A percentile compares a stretch with the other conserved stretches of the same genome.
Evolutionary conservation across 2,888 invertebrate species (phyloP).

Genomic region (Cheilosia urbana): DNA sequence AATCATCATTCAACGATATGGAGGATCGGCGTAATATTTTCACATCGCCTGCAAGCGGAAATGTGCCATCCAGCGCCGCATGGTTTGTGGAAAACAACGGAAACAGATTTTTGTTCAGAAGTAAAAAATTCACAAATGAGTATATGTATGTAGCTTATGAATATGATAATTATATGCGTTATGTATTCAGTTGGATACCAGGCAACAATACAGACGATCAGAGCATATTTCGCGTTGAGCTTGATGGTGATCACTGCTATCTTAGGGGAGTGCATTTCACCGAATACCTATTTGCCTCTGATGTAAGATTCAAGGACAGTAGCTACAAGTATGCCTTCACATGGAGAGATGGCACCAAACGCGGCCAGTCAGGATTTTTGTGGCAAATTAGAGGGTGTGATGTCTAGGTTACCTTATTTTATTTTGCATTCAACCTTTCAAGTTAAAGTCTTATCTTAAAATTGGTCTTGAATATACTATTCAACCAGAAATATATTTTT

Average conservation of each 20-base stretch:
- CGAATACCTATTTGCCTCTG: constrained; percentile 8
- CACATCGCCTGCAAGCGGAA: neutral
- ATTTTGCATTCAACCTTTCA: too few relatives aligned
- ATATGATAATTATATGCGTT: neutral
- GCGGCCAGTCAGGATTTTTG: neutral
- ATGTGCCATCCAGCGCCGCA: neutral
- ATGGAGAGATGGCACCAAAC: neutral
- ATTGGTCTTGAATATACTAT: too few relatives aligned
- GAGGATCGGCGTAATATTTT: constrained; percentile 22
- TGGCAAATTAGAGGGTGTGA: neutral
- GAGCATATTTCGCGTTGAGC: constrained; percentile 20
- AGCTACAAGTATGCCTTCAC: neutral
- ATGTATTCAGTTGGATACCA: constrained; percentile 22
- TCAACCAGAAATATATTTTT: too few relatives aligned
- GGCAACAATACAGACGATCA: constrained; percentile 2
- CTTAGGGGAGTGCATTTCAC: neutral
- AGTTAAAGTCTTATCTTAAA: too few relatives aligned
- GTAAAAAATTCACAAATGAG: neutral
- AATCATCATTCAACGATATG: neutral
- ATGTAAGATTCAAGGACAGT: neutral
- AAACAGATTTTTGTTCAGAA: neutral
- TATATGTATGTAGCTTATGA: constrained; percentile 20
- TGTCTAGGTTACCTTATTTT: too few relatives aligned
- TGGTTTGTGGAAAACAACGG: constrained; percentile 6
- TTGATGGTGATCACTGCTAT: constrained; percentile 14